Evolutionary conservation across 2,113 vertebrate genomes (phyloP), one percentile per base, ranked within the genome.

Genomic region (Azemiops feae): DNA sequence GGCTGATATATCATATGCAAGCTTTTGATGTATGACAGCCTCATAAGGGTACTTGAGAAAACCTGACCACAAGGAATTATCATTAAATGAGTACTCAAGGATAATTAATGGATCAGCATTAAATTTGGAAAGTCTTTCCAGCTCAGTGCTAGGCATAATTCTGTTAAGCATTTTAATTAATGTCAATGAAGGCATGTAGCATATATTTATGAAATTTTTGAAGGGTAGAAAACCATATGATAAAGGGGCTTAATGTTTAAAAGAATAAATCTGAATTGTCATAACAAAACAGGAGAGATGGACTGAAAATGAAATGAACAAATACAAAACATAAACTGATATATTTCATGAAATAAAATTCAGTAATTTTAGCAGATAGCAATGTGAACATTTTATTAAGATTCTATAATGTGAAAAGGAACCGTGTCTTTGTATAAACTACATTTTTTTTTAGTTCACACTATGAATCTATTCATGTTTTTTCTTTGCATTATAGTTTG

Each of bases 1-100:
- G 20, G 23, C 34, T 22, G 47, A 81, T 69, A 92, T 92, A 88
- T 89, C 60, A 81, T 92, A 47, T 89, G 34, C n/a, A n/a, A 54
- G 16, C n/a, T 74, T 92, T 88, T 88, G 58, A 89, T 88, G 39
- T 89, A 92, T 92, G 87, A 57, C 52, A 92, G 60, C 14, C 60
- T 89, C 39, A 43, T 74, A 92, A 74, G 60, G 8, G 39, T 89
- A 58, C 87, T 92, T 85, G 87, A 89, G 52, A 89, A 92, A 89
- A 53, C 91, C 18, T 30, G 25, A 92, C 87, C 25, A 92, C 50
- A 92, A 92, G 52, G 87, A 92, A 89, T 92, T 92, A 89, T 43
- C 52, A 85, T 47, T 89, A 92, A 89, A 92, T 23, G 39, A 89
- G 11, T n/a, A 89, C 52, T 81, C 47, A 89, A 54, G 50, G 52